Evolutionary conservation across 2,113 vertebrate genomes (phyloP).

Genomic region (Xiphophorus hellerii): DNA sequence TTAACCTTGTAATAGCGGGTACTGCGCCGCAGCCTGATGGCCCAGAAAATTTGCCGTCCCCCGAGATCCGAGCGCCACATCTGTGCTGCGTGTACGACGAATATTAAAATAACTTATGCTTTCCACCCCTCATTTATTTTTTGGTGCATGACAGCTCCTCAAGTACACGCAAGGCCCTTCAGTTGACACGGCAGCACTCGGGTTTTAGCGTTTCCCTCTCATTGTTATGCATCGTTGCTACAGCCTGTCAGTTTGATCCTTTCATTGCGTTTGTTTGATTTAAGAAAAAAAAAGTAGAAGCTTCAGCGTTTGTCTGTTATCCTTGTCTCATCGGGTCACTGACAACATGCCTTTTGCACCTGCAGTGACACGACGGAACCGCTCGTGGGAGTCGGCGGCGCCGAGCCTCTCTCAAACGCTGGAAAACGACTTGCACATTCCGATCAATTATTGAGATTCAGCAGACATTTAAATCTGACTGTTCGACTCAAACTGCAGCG

Average conservation of each 20-base stretch:
- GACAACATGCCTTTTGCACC: background rate
- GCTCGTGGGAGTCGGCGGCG: background rate
- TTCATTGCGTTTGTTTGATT: background rate
- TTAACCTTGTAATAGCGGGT: slow-evolving; percentile 37
- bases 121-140: slow-evolving; percentile 25
- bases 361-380: background rate
- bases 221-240: background rate
- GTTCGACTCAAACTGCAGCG: slow-evolving; percentile 9
- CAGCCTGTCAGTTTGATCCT: background rate
- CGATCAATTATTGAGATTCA: slow-evolving; percentile 37
- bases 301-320: background rate
- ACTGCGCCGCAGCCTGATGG: slow-evolving; percentile 19
- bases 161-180: background rate
- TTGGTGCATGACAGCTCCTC: slow-evolving; percentile 6
- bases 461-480: slow-evolving; percentile 19
- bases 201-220: background rate
- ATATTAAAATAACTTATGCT: slow-evolving; percentile 36
- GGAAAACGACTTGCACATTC: slow-evolving; percentile 4
- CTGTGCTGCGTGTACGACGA: slow-evolving; percentile 23
- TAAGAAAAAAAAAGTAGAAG: background rate
- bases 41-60: slow-evolving; percentile 52
- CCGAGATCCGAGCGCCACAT: slow-evolving; percentile 16
- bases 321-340: background rate
- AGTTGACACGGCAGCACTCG: background rate
- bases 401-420: background rate